These are phyloP conservation scores for Aphelenchoides avenae DNA, from an alignment of 1,140 invertebrate genomes.

Conservation along the genomic window DNA sequence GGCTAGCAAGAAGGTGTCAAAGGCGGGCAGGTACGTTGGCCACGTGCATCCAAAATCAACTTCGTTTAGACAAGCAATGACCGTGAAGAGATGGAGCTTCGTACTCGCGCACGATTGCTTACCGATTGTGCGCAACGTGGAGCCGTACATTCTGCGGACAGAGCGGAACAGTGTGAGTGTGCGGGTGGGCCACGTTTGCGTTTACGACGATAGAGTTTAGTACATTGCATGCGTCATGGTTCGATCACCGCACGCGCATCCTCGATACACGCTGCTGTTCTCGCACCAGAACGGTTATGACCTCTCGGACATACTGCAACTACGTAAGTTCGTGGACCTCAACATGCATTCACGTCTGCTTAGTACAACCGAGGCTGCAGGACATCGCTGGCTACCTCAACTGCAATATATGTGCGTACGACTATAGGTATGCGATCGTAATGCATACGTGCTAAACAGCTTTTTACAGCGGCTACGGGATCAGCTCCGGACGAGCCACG, in stretches of 20 bases:
- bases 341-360: not conserved
- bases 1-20: slow-evolving; percentile 4
- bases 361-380: slow-evolving; percentile 12
- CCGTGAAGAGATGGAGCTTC: slow-evolving; percentile 10
- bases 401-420: slow-evolving; percentile 21
- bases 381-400: slow-evolving; percentile 19
- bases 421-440: too few relatives aligned
- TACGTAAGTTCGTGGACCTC: not conserved
- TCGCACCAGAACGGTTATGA: slow-evolving; percentile 13
- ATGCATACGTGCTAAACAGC: too few relatives aligned
- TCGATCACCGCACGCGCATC: slow-evolving; percentile 5
- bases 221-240: slow-evolving; percentile 14
- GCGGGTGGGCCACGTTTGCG: not conserved
- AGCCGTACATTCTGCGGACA: slow-evolving; percentile 12
- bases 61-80: slow-evolving; percentile 10
- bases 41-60: not conserved
- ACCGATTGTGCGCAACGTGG: slow-evolving; percentile 3
- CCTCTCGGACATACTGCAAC: slow-evolving; percentile 8
- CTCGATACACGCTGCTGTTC: slow-evolving; percentile 14
- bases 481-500: slow-evolving; percentile 7
- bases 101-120: slow-evolving; percentile 15
- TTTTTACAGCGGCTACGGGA: slow-evolving; percentile 19
- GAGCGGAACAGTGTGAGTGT: slow-evolving; percentile 4
- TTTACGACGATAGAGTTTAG: not conserved
- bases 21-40: not conserved